phyloP scores from a whole-genome alignment of 2,797 vertebrate genomes.

The Melanotaenia trifasciata region DNA sequence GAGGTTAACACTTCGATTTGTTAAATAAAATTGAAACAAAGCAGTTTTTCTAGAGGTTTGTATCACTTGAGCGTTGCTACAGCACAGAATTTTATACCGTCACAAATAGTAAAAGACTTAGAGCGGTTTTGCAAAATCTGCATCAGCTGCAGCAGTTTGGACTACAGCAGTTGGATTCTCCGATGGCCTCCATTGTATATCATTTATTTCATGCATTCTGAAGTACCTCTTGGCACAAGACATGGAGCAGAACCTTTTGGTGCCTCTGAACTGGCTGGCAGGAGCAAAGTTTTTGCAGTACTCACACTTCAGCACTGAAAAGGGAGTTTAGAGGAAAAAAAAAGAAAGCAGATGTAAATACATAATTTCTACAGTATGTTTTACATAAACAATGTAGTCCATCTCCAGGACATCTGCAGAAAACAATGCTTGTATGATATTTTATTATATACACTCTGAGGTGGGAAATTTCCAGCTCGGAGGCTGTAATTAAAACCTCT shows the following conservation, averaged over 20 bases:
- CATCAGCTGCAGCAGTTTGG: not conserved
- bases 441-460: conserved; percentile 13
- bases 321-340: conserved; percentile 12
- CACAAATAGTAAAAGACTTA: not conserved
- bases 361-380: rapidly evolving
- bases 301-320: conserved; percentile 91
- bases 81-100: no score
- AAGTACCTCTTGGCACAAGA: conserved; percentile 95
- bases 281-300: conserved; percentile 94
- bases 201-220: conserved; percentile 44
- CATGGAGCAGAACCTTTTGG: conserved; percentile 97
- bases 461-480: conserved; percentile 8
- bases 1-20: no score
- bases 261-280: conserved; percentile 92
- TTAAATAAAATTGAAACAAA: not conserved
- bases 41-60: no score
- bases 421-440: not conserved
- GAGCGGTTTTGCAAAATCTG: not conserved
- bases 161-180: conserved; percentile 9
- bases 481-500: conserved; percentile 33
- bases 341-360: conserved; percentile 26
- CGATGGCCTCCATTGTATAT: conserved; percentile 20
- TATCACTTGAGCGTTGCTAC: no score
- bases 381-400: not conserved
- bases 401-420: not conserved